Conservation (phyloP, 2,888 invertebrate species). For the Himalopsyche japonica region DNA sequence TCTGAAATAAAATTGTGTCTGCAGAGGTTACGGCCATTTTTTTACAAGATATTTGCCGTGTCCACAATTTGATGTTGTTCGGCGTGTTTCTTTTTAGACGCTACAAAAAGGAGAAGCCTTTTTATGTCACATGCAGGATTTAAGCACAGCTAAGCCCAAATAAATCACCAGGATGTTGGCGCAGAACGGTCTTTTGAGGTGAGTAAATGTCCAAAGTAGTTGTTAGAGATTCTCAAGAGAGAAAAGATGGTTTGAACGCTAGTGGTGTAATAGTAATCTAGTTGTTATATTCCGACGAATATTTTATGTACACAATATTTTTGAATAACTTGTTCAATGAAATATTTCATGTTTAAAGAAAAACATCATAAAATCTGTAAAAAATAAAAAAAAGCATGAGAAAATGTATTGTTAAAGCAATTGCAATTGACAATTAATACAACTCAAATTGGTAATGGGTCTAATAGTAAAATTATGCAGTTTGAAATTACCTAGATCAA, state of each 20-base stretch:
- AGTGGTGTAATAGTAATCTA: neutral
- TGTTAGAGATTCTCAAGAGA: neutral
- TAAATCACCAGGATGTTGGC: constrained; percentile 4
- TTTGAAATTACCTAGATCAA: too few species aligned
- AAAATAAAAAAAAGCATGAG: too few species aligned
- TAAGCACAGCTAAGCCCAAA: neutral
- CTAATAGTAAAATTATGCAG: too few species aligned
- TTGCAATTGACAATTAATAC: too few species aligned
- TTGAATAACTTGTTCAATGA: too few species aligned
- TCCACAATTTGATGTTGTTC: neutral
- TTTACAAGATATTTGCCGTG: neutral
- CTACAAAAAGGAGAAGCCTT: constrained; percentile 20
- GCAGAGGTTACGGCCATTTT: neutral
- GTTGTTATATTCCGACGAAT: neutral
- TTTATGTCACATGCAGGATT: constrained; percentile 24
- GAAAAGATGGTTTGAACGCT: neutral
- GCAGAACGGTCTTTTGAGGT: neutral
- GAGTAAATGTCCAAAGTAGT: neutral
- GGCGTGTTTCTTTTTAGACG: neutral
- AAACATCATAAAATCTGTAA: too few species aligned
- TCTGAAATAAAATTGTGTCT: neutral
- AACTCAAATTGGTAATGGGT: too few species aligned
- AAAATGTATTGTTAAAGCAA: too few species aligned
- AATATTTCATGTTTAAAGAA: too few species aligned
- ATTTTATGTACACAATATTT: too few species aligned